Base-by-base conservation (phyloP, 2,113 vertebrate genomes). In the Pachyramphus minor region DNA sequence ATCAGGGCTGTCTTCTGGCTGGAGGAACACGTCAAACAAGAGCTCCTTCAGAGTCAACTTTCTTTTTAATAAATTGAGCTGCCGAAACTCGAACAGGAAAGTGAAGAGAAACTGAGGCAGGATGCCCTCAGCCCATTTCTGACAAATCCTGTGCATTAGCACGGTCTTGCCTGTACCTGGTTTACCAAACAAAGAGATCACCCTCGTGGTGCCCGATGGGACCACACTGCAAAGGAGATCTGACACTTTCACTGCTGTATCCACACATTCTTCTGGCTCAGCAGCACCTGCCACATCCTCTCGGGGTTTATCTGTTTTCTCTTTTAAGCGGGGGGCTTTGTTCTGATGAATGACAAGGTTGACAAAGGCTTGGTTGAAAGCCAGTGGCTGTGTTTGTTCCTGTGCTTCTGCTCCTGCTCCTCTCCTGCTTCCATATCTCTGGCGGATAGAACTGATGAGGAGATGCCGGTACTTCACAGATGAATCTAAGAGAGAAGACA, bases 31-130 rank as follows among this genome's bases (percentile, higher is more conserved):
- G 30, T 98, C 98, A 66, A 99, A 99, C 2, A 99, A 93, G 69
- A 99, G 98, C 64, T 99, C 98, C 41, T 96, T 98, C 78, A 99
- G 96, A 1, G 98, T 98, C 71, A 99, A 49, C 11, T 95, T 94
- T 16, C 41, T 55, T 11, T 95, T 97, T 9, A 99, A 55, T 28
- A 99, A 82, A 80, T 99, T 99, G 67, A 99, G 98, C 83, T 99
- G 98, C 64, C 98, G 97, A 91, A 99, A 99, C 94, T 99, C 99
- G 33, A 99, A 98, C n/a, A 99, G 95, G 78, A 99, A 98, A 35
- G 99, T 95, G 37, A 99, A 96, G 66, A 94, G 93, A 73, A 99
- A 98, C 44, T 97, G 96, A n/a, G 97, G 97, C 9, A 99, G 93
- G 27, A 95, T 91, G 19, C 98, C 98, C 33, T 87, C 76, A 9